Percentiles rank a stretch among this genome's conserved stretches.
Conservation (phyloP, 2,797 vertebrate genomes). For the Erpetoichthys calabaricus region DNA sequence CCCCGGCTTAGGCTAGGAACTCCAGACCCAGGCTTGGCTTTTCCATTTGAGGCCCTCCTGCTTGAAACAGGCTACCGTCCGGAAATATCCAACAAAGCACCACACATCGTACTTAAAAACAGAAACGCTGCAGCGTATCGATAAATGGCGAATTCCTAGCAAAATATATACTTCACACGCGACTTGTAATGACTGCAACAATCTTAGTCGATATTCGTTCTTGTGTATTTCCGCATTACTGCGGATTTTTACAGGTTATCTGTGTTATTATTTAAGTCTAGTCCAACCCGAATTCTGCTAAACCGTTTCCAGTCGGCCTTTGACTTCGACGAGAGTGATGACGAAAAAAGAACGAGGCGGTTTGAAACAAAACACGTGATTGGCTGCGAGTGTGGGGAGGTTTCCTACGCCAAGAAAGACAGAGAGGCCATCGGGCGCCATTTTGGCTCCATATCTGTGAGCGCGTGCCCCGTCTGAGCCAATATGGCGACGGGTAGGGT, state of each 20-base stretch:
- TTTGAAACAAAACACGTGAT: conserved; percentile 34
- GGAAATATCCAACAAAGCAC: conserved; percentile 48
- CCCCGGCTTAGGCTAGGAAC: conserved; percentile 36
- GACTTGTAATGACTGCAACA: no score
- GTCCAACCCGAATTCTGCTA: conserved; percentile 39
- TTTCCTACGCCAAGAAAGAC: conserved; percentile 10
- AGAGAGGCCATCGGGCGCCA: conserved; percentile 37
- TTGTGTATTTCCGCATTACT: no score
- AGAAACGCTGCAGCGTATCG: not conserved
- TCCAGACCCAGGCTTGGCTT: conserved; percentile 50
- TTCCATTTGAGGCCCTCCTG: conserved; percentile 57
- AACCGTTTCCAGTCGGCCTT: conserved; percentile 53
- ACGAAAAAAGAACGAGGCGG: conserved; percentile 33
- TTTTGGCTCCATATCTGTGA: conserved; percentile 34
- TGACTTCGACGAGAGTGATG: conserved; percentile 40
- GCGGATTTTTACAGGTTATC: conserved; percentile 13
- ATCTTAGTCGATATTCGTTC: no score
- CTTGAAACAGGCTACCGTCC: conserved; percentile 37
- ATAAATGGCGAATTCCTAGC: no score
- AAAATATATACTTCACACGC: no score
- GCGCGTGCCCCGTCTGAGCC: conserved; percentile 15
- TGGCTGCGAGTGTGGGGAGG: conserved; percentile 36
- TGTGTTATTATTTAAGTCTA: conserved; percentile 40
- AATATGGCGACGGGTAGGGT: conserved; percentile 26
- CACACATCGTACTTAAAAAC: conserved; percentile 42